Evolutionary conservation across 2,888 invertebrate genomes (phyloP), one percentile per base, ranked within the genome.

Genomic region (Caprella mutica): DNA sequence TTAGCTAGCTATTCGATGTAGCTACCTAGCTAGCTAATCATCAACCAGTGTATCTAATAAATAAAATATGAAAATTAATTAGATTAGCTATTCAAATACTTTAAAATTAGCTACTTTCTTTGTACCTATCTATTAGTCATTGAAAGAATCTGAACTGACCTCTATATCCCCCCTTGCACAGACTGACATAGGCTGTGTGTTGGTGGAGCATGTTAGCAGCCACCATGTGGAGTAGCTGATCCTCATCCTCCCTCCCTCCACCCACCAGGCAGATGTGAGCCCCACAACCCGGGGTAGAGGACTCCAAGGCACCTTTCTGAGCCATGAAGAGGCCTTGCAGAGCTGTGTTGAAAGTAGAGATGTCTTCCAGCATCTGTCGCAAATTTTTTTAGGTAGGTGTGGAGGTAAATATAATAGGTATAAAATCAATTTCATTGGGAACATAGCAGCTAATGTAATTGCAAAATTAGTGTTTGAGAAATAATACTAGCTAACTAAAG

Each of bases 201-300:
- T 74, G 73, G 66, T 77, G 77, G n/a, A 79, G 70, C 66, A 79
- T 77, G 67, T 75, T 73, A 2, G 79, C 75, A 27, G 78, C 73
- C 5, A 78, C 77, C 79, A 79, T 79, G 66, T 77, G 71, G 24
- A 77, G 73, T 68, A 75, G 76, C 39, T 69, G 69, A 65, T 76
- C 76, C 55, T 72, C 70, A 61, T 75, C 75, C 55, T 76, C 75
- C 9, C 73, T 68, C 76, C 78, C 65, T 65, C 74, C 74, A 17
- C 78, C 78, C 65, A 79, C 70, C 67, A 79, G 77, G 67, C 78
- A 77, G 58, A 77, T 69, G 68, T 79, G 78, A 65, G 77, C 76
- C n/a, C 76, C 76, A 26, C 73, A 74, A 12, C 74, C 65, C 6
- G 61, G 61, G 19, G 55, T 57, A 17, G 46, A 52, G 5, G 56